Base-by-base conservation (phyloP, 1,140 invertebrate genomes). In the Anoplophora glabripennis region DNA sequence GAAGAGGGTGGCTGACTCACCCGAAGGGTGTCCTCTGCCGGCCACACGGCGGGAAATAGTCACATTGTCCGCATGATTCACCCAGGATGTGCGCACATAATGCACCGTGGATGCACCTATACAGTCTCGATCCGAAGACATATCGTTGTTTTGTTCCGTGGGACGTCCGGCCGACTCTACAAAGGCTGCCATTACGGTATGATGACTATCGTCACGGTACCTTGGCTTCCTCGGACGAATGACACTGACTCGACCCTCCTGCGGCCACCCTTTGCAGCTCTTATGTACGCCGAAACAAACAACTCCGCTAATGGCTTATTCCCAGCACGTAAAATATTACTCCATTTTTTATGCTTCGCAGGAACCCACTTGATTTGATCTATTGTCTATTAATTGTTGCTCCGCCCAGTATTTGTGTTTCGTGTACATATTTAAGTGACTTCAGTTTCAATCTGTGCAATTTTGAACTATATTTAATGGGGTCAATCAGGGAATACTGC, bases 51-150 rank as follows among this genome's bases (percentile, higher is more conserved):
- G 57, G 63, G 53, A 66, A 66, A 66, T 63, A 61, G 61, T 37
- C 58, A 36, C 55, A 66, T 68, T 68, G 64, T 66, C 61, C 63
- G 60, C 62, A 17, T 45, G 42, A 45, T 45, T 45, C 42, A 45
- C 41, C 48, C 57, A 60, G 62, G 62, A 64, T 60, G 58, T 58
- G 36, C 49, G 54, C 14, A 51, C 48, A 58, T 57, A 60, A 61
- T 57, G 63, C 57, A 49, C 53, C 63, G 51, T 64, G 63, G 59
- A 64, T 61, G 62, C 62, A 64, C 62, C 62, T 64, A 64, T n/a
- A 46, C 17, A 21, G 10, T 10, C 44, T 46, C 44, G 28, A 17
- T 46, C 28, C 44, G 18, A n/a, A 46, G 21, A 28, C 21, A 28
- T 2, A 28, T 28, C 21, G 21, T 5, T 5, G 21, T 28, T 28